Evolutionary conservation across 2,113 vertebrate species (phyloP).

Genomic region (Connochaetes taurinus): DNA sequence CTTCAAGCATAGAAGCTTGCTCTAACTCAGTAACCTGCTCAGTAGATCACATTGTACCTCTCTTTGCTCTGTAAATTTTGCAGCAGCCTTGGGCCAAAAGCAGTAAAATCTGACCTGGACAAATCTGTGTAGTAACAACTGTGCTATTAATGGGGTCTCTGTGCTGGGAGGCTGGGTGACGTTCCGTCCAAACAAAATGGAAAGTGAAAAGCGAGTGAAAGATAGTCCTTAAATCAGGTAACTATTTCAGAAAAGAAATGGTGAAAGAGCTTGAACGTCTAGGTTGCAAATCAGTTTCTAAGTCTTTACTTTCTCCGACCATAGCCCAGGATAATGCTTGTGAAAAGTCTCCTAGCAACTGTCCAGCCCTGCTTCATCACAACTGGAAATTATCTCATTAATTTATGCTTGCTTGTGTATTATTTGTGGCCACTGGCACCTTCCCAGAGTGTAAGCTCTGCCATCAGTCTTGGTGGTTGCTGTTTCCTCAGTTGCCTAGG

Average conservation of each 20-base stretch:
- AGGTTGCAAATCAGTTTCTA: background rate
- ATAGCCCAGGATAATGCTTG: background rate
- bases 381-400: background rate
- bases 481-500: background rate
- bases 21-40: background rate
- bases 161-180: background rate
- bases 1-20: background rate
- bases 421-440: background rate
- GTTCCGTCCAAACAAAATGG: background rate
- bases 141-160: background rate
- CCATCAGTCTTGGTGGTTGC: background rate
- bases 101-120: conserved; percentile 59
- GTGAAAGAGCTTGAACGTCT: background rate
- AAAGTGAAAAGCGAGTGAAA: background rate
- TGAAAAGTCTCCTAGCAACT: background rate
- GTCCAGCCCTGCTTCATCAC: background rate
- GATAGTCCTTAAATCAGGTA: background rate
- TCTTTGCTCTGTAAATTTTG: conserved; percentile 57
- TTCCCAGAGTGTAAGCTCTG: background rate
- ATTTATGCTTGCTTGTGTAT: background rate
- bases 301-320: background rate
- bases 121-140: conserved; percentile 2
- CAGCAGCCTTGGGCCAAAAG: conserved; percentile 37
- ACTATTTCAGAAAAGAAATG: background rate
- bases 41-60: conserved; percentile 16